Base-by-base conservation (phyloP, 2,113 vertebrate species). In the Lutjanus erythropterus region DNA sequence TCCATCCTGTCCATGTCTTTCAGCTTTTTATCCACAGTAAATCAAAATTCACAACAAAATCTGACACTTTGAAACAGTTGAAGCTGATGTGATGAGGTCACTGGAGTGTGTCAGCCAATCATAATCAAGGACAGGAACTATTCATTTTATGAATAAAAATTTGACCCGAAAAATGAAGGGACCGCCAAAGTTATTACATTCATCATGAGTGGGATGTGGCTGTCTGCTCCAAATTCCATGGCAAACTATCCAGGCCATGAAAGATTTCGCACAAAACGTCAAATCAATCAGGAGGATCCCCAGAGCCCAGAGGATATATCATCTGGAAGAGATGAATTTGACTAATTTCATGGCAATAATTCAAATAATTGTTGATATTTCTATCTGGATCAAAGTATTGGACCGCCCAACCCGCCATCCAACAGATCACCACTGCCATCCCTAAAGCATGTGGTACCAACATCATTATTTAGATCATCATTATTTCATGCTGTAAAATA, bases 401-500 rank as follows among this genome's bases (percentile, higher is more conserved):
- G 15, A 19, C 25, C 50, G 0, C 29, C 23, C n/a, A 9, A 50
- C n/a, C 49, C 1, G 1, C 47, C 3, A 16, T 19, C 53, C 7
- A 16, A 50, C 7, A 5, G 2, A 16, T 19, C 2, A 1, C 21
- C 11, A 15, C 23, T 16, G 11, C 31, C 21, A 0, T 33, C 41
- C 25, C 11, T n/a, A 10, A 4, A 23, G 31, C 66, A 42, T 56
- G 21, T 29, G 23, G 11, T 14, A 23, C 11, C 8, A 49, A 6
- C 15, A 46, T 21, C 65, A 47, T 70, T 14, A 39, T 23, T 29
- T 14, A 23, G 31, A 62, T 65, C 5, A 60, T 71, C 39, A 23
- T 62, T 33, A 47, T 61, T 23, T 44, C 10, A 66, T 67, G 46
- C 50, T 56, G 5, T 66, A 53, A 56, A 41, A 42, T 25, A 7